Base-by-base conservation (phyloP, 1,140 invertebrate species). In the Drosophila paulistorum region DNA sequence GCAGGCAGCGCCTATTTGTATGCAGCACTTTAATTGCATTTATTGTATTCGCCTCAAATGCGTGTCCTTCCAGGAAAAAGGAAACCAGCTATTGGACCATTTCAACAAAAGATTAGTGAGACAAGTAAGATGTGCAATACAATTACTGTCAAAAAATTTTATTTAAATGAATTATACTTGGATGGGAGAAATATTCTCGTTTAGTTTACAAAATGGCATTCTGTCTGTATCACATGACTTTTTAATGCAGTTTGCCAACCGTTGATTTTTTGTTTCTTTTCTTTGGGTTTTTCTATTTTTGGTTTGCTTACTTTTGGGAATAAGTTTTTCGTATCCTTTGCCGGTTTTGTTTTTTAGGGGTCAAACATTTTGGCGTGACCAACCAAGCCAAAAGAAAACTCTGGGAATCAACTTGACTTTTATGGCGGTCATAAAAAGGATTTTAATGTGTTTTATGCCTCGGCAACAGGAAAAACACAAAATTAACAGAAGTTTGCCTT, bases 391-490 rank as follows among this genome's bases (percentile, higher is more conserved):
- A n/a, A 66, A 11, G 7, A 30, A 26, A 54, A 42, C 42, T 54
- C 35, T 51, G 63, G 76, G 69, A 82, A 77, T 87, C 74, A 76
- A 79, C 80, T 79, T 87, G 83, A 87, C 82, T 86, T 86, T 87
- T 87, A 86, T 87, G 79, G 77, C 61, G 70, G 69, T 69, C 76
- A 82, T 79, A 82, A 86, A 85, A 82, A 71, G 69, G 83, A 79
- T 81, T 86, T 86, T 87, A 86, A 82, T 86, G 79, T 76, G 75
- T 82, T 86, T 81, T 82, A 87, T 86, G 70, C 48, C 65, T 68
- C 79, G 58, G 65, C 70, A 63, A 64, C 57, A 58, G 55, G 51
- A 61, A 51, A 51, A 42, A 10, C 62, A 51, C 66, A 54, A 61
- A 42, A 54, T 39, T 55, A 62, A 57, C 58, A 41, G 48, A 55